A percentile compares a stretch with the other conserved stretches of the same genome.
Evolutionary conservation across 1,140 invertebrate genomes (phyloP).

Genomic region (Hydropsyche tenuis): DNA sequence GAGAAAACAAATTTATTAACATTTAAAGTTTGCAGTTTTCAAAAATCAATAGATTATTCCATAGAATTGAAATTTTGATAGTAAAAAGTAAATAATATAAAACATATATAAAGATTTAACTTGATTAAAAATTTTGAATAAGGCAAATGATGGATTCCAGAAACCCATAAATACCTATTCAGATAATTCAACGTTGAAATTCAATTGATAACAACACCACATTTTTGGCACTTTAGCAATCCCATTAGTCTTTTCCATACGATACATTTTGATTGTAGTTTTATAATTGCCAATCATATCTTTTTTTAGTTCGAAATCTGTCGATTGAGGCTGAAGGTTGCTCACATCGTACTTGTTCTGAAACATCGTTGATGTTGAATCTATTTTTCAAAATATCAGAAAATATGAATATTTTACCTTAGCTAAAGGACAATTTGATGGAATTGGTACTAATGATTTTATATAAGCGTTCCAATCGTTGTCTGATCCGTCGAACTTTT

Average conservation of each 20-base stretch:
- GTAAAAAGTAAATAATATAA: too few relatives aligned
- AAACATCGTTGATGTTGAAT: not conserved
- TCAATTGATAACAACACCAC: constrained; percentile 15
- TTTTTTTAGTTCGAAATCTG: constrained; percentile 20
- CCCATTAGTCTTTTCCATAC: not conserved
- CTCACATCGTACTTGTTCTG: constrained; percentile 29
- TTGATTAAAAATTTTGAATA: not conserved
- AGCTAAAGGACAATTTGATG: constrained; percentile 8
- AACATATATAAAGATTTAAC: too few relatives aligned
- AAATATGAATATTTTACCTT: too few relatives aligned
- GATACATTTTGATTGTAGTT: constrained; percentile 9
- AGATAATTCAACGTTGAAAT: constrained; percentile 20
- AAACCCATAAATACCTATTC: not conserved
- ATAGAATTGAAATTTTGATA: too few relatives aligned
- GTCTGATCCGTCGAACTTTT: constrained; percentile 28
- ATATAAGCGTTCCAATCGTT: constrained; percentile 26
- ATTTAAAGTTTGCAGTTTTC: too few relatives aligned
- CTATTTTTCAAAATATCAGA: too few relatives aligned
- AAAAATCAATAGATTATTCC: too few relatives aligned
- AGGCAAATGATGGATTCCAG: not conserved
- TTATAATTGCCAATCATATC: constrained; percentile 28
- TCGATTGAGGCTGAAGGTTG: constrained; percentile 6
- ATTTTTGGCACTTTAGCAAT: not conserved
- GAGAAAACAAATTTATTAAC: too few relatives aligned
- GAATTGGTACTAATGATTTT: not conserved